Base-by-base conservation (phyloP, 2,113 vertebrate genomes). In the Platichthys stellatus region DNA sequence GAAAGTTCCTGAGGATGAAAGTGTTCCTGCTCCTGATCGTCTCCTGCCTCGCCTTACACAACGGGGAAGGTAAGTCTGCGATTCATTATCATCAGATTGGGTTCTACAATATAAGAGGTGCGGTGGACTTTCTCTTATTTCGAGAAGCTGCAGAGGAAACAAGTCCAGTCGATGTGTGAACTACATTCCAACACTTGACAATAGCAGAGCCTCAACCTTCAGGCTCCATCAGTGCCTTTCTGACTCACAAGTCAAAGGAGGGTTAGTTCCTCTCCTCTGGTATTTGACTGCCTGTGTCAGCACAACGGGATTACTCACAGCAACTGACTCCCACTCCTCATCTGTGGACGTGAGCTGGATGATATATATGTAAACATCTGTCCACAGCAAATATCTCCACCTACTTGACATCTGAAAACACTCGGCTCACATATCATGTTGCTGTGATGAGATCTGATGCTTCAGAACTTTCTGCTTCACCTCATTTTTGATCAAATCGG, bases 1-100 rank as follows among this genome's bases (percentile, higher is more conserved):
- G 62, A 14, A 23, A 59, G 58, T 7, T 20, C 0, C 45, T 20
- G 40, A 90, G 69, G 65, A 91, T 93, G 89, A 92, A 80, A 63
- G 67, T 88, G 60, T 17, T 83, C 20, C 75, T 93, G 74, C 56
- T 90, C 24, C 47, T 93, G 58, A 23, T 69, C 1, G 12, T 91
- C 56, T 70, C 79, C 70, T 92, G 82, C 81, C 68, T 94, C 59
- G 81, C 83, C 65, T 47, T 91, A 28, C 73, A 91, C 28, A 86
- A 70, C 49, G 92, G 73, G 53, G 68, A 81, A 5, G 93, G 94
- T 95, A 81, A 81, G 91, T 51, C 14, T 51, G 18, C 14, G 15
- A 18, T 51, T 17, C 47, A 51, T 51, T 51, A 17, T 51, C 47
- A 4, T 51, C 0, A 7, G 47, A 18, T 51, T 5, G 31, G 1